Base-by-base conservation (phyloP, 2,888 invertebrate species). In the Melieria omissa region DNA sequence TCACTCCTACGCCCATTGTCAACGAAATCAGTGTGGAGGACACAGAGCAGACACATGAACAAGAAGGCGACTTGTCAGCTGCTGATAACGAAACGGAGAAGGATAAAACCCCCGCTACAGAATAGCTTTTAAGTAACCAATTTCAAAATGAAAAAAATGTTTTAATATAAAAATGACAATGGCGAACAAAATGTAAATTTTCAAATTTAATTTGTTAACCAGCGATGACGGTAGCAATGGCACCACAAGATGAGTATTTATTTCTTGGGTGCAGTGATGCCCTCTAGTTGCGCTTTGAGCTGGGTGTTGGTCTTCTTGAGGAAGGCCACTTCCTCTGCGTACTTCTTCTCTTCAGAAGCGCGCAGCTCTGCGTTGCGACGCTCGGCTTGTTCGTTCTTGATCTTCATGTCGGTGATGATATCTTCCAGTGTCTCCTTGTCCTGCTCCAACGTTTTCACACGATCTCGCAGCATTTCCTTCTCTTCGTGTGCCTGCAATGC, bases 271-370 rank as follows among this genome's bases (percentile, higher is more conserved):
- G 96, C 95, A 79, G 97, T 96, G 79, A 97, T 96, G 78, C 96
- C 97, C 88, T 97, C 97, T 77, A 97, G 88, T 90, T 97, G 97
- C 61, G 95, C 93, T 91, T 97, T 98, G 9, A 98, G 89, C 84
- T 98, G 97, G 77, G 95, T 93, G 85, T 97, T 98, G 1, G 97
- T 97, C 86, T 96, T 95, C 88, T 96, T 97, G 73, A 97, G 89
- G 83, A 97, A 96, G 65, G 94, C 91, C 67, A 97, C 92, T 86
- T 98, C 98, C 84, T 98, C 98, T 54, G 92, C 92, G 82, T 97
- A 95, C 81, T 96, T 95, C 85, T 95, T 95, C 85, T 96, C 96
- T 82, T 97, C 97, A 0, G 97, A 95, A 64, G 93, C 92, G 14
- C 95, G 89, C 74, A 96, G 89, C 83, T 98, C 97, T 0, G 92